phyloP scores from a whole-genome alignment of 2,113 vertebrate species.

The Tetrax tetrax region DNA sequence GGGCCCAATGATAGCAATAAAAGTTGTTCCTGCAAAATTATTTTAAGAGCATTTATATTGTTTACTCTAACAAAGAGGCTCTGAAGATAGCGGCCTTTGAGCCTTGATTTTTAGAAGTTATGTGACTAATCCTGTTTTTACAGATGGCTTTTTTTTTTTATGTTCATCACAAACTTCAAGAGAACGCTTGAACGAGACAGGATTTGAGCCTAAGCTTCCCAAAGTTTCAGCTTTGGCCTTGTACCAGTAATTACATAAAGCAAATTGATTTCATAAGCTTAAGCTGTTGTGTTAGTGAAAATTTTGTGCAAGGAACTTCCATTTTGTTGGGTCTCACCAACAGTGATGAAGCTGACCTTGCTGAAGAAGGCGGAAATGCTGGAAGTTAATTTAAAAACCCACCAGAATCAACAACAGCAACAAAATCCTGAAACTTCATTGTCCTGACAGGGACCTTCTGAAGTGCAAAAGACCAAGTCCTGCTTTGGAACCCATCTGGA shows the following conservation, averaged over 20 bases:
- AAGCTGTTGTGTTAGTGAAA: constrained; percentile 42
- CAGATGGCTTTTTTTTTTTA: constrained; percentile 48
- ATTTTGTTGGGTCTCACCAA: constrained; percentile 22
- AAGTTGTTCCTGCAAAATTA: constrained; percentile 5
- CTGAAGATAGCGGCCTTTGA: not conserved
- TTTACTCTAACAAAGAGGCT: not conserved
- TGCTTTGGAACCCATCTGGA: not conserved
- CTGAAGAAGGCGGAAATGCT: constrained; percentile 25
- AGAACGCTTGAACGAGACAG: constrained; percentile 30
- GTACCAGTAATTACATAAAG: constrained; percentile 36
- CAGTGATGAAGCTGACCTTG: not conserved
- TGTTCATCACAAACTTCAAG: constrained; percentile 65
- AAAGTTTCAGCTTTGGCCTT: constrained; percentile 54
- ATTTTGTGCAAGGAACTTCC: constrained; percentile 53
- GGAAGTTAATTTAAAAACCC: not conserved
- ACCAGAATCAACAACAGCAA: not conserved
- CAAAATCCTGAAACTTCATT: not conserved
- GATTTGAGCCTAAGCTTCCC: constrained; percentile 61
- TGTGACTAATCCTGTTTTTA: constrained; percentile 32
- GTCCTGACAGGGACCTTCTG: constrained; percentile 29
- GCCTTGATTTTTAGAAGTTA: constrained; percentile 52
- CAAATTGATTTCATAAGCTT: constrained; percentile 63
- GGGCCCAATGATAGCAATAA: not conserved
- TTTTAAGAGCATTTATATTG: not conserved
- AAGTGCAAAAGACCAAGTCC: constrained; percentile 14